phyloP scores from a whole-genome alignment of 2,113 vertebrate species.

The Corythornis madagascariensis region DNA sequence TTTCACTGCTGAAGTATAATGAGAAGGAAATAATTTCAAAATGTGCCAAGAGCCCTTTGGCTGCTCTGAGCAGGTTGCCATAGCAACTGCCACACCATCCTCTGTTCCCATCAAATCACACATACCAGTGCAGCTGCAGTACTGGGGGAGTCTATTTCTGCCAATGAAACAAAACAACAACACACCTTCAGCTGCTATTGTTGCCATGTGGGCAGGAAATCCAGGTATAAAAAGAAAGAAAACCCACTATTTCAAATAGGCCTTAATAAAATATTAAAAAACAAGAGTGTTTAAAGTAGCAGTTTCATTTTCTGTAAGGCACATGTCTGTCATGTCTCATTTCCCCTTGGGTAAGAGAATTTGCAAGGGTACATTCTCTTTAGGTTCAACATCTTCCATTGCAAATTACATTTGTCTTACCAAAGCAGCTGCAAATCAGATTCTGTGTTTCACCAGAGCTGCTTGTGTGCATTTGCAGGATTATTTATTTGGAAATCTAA shows the following conservation, averaged over 20 bases:
- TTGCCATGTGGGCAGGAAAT: background rate
- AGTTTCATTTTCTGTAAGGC: background rate
- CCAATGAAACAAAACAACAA: background rate
- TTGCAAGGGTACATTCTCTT: constrained; percentile 25
- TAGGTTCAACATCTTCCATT: constrained; percentile 8
- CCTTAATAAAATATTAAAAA: background rate
- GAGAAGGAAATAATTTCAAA: constrained; percentile 43
- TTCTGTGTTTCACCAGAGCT: constrained; percentile 33
- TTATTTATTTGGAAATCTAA: constrained; percentile 50
- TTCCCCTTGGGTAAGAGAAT: constrained; percentile 51
- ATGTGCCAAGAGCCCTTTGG: background rate
- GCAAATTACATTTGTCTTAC: constrained; percentile 51
- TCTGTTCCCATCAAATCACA: constrained; percentile 56
- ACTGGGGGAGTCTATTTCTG: constrained; percentile 4
- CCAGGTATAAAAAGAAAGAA: background rate
- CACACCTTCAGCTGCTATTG: background rate
- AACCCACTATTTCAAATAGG: background rate
- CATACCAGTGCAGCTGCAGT: constrained; percentile 50
- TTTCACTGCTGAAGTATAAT: background rate
- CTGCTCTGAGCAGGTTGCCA: constrained; percentile 35
- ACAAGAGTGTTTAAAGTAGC: background rate
- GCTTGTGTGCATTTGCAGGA: background rate
- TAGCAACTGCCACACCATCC: constrained; percentile 62
- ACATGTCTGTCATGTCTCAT: background rate
- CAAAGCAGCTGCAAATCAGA: constrained; percentile 53